These are phyloP conservation scores for Gila orcuttii DNA, from an alignment of 2,113 vertebrate genomes.

Conservation along the genomic window DNA sequence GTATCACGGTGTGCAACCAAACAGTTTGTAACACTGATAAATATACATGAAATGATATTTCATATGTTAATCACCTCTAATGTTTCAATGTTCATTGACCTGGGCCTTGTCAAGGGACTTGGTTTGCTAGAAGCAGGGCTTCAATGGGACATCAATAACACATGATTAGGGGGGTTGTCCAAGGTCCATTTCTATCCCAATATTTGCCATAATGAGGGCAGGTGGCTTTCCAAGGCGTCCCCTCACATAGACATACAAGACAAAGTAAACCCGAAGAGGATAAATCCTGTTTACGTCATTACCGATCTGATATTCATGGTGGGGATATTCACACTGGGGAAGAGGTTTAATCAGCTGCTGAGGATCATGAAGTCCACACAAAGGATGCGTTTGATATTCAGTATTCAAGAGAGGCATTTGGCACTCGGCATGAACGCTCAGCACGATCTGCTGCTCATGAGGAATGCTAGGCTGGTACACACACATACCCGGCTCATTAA, in stretches of 20 bases:
- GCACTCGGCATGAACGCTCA: slow-evolving; percentile 64
- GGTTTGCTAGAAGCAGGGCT: not conserved
- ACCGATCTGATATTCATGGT: slow-evolving; percentile 20
- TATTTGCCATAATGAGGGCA: slow-evolving; percentile 34
- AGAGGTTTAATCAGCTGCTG: slow-evolving; percentile 62
- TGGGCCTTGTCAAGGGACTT: not conserved
- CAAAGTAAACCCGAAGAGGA: not conserved
- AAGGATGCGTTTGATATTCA: slow-evolving; percentile 66
- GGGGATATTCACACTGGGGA: slow-evolving; percentile 43
- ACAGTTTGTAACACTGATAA: too few species aligned
- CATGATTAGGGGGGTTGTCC: slow-evolving; percentile 48
- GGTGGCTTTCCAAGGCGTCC: not conserved
- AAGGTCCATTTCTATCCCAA: slow-evolving; percentile 26
- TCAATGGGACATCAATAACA: slow-evolving; percentile 52
- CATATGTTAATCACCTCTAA: not conserved
- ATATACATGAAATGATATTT: not conserved
- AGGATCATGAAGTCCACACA: slow-evolving; percentile 68
- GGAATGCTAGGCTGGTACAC: slow-evolving; percentile 46
- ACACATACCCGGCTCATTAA: slow-evolving; percentile 30
- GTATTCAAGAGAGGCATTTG: slow-evolving; percentile 76
- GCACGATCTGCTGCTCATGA: slow-evolving; percentile 60
- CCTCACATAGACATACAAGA: not conserved
- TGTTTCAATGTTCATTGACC: not conserved
- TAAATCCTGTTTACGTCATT: slow-evolving; percentile 27
- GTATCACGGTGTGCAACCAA: too few species aligned